phyloP scores from a whole-genome alignment of 2,113 vertebrate species.

The Caracal caracal region DNA sequence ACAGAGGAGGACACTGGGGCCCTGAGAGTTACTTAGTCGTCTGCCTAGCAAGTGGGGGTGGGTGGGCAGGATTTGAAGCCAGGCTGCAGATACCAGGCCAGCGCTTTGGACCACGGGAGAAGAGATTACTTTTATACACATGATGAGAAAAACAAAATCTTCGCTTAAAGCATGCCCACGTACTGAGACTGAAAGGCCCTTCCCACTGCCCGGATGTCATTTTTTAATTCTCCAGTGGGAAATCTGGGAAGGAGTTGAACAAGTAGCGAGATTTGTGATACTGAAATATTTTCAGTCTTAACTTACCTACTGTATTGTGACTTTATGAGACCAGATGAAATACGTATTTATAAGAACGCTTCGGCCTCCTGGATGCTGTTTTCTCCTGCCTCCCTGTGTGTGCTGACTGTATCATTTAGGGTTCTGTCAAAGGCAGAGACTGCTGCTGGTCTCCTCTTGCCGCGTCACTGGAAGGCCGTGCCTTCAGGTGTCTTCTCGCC shows the following conservation, averaged over 20 bases:
- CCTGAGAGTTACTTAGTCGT: accelerated
- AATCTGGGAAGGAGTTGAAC: not conserved
- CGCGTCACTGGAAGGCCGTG: accelerated
- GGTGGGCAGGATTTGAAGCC: not conserved
- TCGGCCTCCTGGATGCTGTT: not conserved
- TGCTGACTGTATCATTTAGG: not conserved
- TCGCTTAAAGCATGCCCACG: not conserved
- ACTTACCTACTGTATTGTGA: accelerated
- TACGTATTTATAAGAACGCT: accelerated
- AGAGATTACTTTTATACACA: not conserved
- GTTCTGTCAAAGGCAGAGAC: not conserved
- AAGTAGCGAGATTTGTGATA: too few relatives aligned
- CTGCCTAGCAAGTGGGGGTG: not conserved
- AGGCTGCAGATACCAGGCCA: not conserved
- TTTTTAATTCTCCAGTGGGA: not conserved
- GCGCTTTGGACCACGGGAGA: not conserved
- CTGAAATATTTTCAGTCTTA: too few relatives aligned
- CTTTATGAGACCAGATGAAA: not conserved
- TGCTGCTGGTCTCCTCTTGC: not conserved
- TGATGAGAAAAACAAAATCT: not conserved
- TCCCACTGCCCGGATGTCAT: not conserved
- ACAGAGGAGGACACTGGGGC: not conserved
- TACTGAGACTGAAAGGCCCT: not conserved
- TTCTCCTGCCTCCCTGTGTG: accelerated
- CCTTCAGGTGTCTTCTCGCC: not conserved